phyloP scores from a whole-genome alignment of 2,797 vertebrate species.

The Odontamblyopus rebecca region DNA sequence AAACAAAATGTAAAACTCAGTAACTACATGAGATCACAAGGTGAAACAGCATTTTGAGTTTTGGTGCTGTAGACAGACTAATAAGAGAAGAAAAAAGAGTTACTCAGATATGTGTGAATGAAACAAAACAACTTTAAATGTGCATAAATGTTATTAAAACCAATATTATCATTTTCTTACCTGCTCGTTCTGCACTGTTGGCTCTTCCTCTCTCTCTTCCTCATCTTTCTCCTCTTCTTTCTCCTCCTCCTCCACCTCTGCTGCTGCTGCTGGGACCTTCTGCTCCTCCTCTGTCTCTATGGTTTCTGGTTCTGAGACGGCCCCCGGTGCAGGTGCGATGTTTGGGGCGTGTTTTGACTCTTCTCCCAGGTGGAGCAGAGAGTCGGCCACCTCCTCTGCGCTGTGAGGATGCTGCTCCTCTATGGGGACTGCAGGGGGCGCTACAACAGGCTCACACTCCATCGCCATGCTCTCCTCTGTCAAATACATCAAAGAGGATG shows the following conservation, averaged over 20 bases:
- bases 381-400: constrained; percentile 79
- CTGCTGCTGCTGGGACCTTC: constrained; percentile 36
- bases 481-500: constrained; percentile 17
- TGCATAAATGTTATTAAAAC: too few relatives aligned
- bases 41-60: too few relatives aligned
- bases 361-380: constrained; percentile 86
- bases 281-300: constrained; percentile 60
- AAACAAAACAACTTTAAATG: too few relatives aligned
- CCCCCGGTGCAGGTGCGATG: constrained; percentile 17
- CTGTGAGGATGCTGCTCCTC: constrained; percentile 43
- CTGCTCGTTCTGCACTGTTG: constrained; percentile 44
- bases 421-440: constrained; percentile 39
- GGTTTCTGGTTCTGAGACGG: constrained; percentile 24
- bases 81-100: too few relatives aligned
- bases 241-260: constrained; percentile 59
- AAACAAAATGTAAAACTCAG: too few relatives aligned
- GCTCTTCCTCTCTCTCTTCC: constrained; percentile 48
- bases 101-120: too few relatives aligned
- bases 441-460: constrained; percentile 51
- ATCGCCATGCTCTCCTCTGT: constrained; percentile 79
- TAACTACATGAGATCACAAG: too few relatives aligned
- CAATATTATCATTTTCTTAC: constrained; percentile 27
- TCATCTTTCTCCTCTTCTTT: constrained; percentile 34
- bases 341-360: constrained; percentile 10
- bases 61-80: too few relatives aligned